Conservation (phyloP, 2,113 vertebrate genomes). For the Craseonycteris thonglongyai region DNA sequence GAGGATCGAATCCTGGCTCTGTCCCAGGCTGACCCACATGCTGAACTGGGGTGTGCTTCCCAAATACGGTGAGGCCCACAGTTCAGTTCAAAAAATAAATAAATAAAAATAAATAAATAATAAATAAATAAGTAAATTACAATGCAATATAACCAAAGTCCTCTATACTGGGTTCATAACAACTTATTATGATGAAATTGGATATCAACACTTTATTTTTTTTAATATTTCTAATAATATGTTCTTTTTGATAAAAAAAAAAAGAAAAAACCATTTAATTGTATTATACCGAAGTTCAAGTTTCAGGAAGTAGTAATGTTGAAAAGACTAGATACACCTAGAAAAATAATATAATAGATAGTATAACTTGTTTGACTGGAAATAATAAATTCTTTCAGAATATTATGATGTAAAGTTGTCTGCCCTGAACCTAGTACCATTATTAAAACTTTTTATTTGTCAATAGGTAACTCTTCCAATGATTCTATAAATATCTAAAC, state of each 20-base stretch:
- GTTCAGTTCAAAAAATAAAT: no score
- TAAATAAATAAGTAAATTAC: no score
- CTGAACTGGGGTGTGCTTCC: no score
- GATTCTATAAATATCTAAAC: not conserved
- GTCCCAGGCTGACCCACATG: no score
- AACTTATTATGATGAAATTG: not conserved
- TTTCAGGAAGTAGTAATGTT: not conserved
- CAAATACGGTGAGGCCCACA: no score
- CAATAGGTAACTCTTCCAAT: not conserved
- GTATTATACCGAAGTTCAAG: not conserved
- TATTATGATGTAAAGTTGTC: not conserved
- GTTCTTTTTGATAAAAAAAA: not conserved
- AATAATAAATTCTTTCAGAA: not conserved
- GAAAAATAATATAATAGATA: not conserved
- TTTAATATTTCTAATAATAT: not conserved
- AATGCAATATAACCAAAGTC: not conserved
- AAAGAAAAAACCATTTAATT: no score
- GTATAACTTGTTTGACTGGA: not conserved
- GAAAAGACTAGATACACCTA: not conserved
- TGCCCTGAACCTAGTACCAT: not conserved
- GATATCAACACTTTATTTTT: not conserved
- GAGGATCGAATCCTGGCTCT: no score
- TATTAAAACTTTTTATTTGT: slow-evolving; percentile 6
- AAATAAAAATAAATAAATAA: no score
- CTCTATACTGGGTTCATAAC: not conserved